A percentile compares a stretch with the other conserved stretches of the same genome.
phyloP scores from a whole-genome alignment of 1,140 invertebrate genomes.

The Riptortus pedestris region DNA sequence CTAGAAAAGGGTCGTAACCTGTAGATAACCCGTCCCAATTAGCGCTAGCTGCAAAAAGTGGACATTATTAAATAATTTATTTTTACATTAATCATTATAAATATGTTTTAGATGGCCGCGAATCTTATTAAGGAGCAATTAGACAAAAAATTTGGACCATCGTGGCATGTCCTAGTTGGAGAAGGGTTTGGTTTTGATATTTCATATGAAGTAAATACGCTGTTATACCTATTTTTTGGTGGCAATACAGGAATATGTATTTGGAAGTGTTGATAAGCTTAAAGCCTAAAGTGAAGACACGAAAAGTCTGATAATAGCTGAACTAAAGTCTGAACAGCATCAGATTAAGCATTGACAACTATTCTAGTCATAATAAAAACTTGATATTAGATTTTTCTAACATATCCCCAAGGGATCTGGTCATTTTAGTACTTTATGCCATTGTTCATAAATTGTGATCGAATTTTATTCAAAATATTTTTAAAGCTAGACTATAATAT shows the following conservation, averaged over 20 bases:
- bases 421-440: slow-evolving; percentile 1
- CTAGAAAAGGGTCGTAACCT: too few relatives aligned
- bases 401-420: slow-evolving; percentile 11
- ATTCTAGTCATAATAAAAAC: slow-evolving; percentile 7
- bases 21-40: too few relatives aligned
- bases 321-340: slow-evolving; percentile 2
- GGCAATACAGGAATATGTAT: slow-evolving; percentile 79
- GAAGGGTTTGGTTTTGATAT: slow-evolving; percentile 90
- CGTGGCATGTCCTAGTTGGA: slow-evolving; percentile 86
- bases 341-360: neutral
- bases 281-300: neutral
- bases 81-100: too few relatives aligned
- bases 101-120: slow-evolving; percentile 58
- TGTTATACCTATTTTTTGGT: slow-evolving; percentile 85
- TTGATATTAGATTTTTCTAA: neutral
- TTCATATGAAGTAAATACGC: slow-evolving; percentile 77
- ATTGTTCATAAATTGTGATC: slow-evolving; percentile 12
- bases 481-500: neutral
- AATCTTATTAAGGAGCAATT: slow-evolving; percentile 84
- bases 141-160: slow-evolving; percentile 87
- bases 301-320: slow-evolving; percentile 6
- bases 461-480: slow-evolving; percentile 12
- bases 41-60: too few relatives aligned
- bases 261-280: slow-evolving; percentile 71
- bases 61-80: too few relatives aligned